Evolutionary conservation across 2,797 vertebrate genomes (phyloP), one percentile per base, ranked within the genome.

Genomic region (Lycodopsis pacificus): DNA sequence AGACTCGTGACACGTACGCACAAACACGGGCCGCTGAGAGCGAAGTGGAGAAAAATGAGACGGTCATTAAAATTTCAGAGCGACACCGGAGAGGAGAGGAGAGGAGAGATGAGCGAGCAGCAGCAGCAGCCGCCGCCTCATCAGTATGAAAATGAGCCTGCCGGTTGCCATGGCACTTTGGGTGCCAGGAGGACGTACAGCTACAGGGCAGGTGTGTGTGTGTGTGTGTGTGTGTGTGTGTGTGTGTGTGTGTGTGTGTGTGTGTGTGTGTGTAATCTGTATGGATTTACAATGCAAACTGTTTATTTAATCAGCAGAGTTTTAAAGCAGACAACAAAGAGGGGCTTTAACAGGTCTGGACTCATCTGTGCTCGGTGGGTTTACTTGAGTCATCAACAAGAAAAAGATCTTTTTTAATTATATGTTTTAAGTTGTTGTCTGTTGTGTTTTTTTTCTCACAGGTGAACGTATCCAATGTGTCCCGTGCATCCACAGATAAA

Each of bases 21-120:
- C 73, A 59, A 65, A 58, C 1, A 2, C 5, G 32, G 9, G 20
- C 40, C 48, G 44, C 15, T n/a, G 19, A 44, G 54, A 80, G 75
- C 56, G 34, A 65, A 71, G 79, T 67, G 46, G 62, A 82, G 87
- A 81, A 78, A 88, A 84, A 79, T 64, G 83, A 90, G 83, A 67
- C 76, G 77, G 87, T 92, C 93, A 93, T 94, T 93, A 92, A 93
- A 92, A 87, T 92, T 91, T 88, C 83, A 92, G 86, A 58, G 77
- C 75, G 86, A 87, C 90, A 90, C 81, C 46, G 57, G 89, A 92
- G 92, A 91, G 82, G 88, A 83, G 92, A 91, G 82, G 88, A 83
- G 82, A 76, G 73, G 30, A 30, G 30, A 30, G 30, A 63, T 7
- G 69, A 86, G 82, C 62, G 65, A 81, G 82, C 64, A 15, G 72